phyloP scores from a whole-genome alignment of 2,888 invertebrate genomes.

The Megaustenia siamemsis region DNA sequence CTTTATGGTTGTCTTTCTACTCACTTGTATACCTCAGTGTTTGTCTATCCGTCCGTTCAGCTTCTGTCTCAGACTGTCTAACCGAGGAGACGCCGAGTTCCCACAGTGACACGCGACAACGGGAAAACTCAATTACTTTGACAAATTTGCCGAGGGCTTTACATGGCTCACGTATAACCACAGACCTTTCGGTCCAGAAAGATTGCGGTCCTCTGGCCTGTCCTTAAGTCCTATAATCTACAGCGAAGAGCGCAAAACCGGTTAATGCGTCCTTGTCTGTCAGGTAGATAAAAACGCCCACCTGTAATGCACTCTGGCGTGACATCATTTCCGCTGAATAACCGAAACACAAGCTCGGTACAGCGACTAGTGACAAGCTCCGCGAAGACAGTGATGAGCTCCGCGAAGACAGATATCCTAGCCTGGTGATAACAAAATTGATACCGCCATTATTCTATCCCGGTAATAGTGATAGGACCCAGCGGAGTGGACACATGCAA shows the following conservation, averaged over 20 bases:
- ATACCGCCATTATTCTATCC: not conserved
- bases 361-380: not conserved
- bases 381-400: not conserved
- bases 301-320: not conserved
- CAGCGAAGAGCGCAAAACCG: not conserved
- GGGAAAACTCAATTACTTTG: slow-evolving; percentile 17
- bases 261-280: slow-evolving; percentile 12
- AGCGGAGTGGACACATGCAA: too few relatives aligned
- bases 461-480: not conserved
- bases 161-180: not conserved
- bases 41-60: not conserved
- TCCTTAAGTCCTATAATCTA: slow-evolving; percentile 1
- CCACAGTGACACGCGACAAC: slow-evolving; percentile 13
- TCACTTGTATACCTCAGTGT: not conserved
- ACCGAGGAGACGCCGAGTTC: not conserved
- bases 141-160: slow-evolving; percentile 37
- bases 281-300: not conserved
- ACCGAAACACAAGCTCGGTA: not conserved
- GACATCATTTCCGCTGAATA: not conserved
- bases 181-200: not conserved
- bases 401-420: not conserved
- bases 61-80: not conserved
- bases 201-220: slow-evolving; percentile 13
- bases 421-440: not conserved
- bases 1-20: not conserved